Evolutionary conservation across 2,888 invertebrate species (phyloP).

Genomic region (Cerastis leucographa): DNA sequence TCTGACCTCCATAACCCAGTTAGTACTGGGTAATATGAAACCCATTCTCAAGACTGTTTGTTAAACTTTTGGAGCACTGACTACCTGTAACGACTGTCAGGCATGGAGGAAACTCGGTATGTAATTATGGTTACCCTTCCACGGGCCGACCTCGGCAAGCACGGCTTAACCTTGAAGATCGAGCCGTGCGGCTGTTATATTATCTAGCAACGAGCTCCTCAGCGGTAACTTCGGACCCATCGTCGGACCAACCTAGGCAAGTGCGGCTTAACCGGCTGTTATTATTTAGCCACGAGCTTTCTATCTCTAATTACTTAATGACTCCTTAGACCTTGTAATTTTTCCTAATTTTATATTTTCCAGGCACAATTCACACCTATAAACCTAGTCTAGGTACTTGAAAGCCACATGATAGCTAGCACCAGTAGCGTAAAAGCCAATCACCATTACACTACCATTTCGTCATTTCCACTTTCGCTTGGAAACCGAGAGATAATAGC

Average conservation of each 20-base stretch:
- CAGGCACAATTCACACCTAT: neutral
- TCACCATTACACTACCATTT: neutral
- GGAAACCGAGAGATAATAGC: constrained; percentile 24
- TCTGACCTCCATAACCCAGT: neutral
- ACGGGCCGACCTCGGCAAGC: neutral
- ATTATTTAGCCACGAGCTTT: no score
- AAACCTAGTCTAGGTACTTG: neutral
- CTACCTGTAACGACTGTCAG: no score
- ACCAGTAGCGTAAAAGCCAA: neutral
- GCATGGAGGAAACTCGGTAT: neutral
- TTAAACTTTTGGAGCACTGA: no score
- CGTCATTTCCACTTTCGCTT: neutral
- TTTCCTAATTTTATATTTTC: neutral
- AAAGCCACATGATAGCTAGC: neutral
- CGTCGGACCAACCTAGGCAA: neutral
- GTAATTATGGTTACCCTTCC: neutral
- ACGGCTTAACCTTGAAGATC: neutral
- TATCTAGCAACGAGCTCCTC: neutral
- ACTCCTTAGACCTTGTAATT: neutral
- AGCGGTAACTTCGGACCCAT: no score
- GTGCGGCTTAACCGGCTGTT: neutral
- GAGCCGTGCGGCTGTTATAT: neutral
- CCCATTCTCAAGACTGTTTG: no score
- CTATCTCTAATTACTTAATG: neutral
- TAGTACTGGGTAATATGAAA: no score